phyloP scores from a whole-genome alignment of 1,140 invertebrate genomes.

The Ips typographus region DNA sequence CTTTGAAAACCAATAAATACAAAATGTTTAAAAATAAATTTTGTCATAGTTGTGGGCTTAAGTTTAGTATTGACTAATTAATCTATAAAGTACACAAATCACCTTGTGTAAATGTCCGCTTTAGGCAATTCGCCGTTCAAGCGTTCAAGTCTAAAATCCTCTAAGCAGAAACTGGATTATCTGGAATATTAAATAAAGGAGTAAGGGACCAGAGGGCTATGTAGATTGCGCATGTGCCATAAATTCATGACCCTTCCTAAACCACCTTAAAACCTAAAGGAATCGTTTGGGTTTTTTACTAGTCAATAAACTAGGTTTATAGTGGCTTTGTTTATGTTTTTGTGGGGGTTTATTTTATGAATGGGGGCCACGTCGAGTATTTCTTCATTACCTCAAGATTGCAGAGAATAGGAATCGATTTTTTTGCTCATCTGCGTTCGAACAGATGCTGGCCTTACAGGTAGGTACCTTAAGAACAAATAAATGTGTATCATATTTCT shows the following conservation, averaged over 20 bases:
- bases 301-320: neutral
- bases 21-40: no score
- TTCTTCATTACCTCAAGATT: neutral
- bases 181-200: no score
- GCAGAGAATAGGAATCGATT: neutral
- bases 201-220: no score
- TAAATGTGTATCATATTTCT: slow-evolving; percentile 1
- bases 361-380: neutral
- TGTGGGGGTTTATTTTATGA: neutral
- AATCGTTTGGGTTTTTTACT: neutral
- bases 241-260: neutral
- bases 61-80: no score
- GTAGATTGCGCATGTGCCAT: neutral
- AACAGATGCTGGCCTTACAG: neutral
- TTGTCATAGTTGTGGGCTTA: no score
- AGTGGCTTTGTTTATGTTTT: neutral
- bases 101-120: no score
- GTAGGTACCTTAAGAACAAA: neutral
- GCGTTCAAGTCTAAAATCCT: no score
- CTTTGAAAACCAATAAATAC: no score
- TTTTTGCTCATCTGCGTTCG: neutral
- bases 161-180: no score
- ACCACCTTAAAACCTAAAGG: neutral
- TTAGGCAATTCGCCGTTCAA: no score
- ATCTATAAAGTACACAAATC: no score